These are phyloP conservation scores for Octodon degus DNA, from an alignment of 2,113 vertebrate species.

Conservation along the genomic window DNA sequence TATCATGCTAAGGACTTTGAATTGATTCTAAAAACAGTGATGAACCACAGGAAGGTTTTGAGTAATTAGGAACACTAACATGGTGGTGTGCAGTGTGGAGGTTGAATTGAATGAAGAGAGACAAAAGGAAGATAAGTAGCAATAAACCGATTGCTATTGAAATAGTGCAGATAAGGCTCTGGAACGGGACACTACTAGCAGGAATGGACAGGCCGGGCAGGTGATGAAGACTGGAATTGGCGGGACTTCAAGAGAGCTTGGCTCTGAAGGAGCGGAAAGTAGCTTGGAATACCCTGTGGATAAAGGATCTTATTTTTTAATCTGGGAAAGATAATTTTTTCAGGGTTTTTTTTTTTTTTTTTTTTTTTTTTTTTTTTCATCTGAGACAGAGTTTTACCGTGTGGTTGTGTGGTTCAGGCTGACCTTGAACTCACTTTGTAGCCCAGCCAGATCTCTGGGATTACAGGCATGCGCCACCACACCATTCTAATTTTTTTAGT, in stretches of 20 bases:
- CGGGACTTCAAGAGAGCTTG: not conserved
- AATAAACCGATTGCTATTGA: not conserved
- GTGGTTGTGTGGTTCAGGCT: not conserved
- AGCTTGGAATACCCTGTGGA: not conserved
- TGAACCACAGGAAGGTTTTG: not conserved
- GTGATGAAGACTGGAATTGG: not conserved
- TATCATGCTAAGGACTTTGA: conserved; percentile 54
- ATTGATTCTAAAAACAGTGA: conserved; percentile 35
- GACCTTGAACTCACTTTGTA: not conserved
- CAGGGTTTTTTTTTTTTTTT: not conserved
- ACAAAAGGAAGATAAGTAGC: not conserved
- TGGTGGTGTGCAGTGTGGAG: not conserved
- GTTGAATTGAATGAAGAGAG: not conserved
- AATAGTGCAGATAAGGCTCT: not conserved
- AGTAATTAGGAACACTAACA: conserved; percentile 20
- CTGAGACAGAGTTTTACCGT: not conserved
- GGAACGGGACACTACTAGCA: not conserved
- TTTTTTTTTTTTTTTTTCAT: not conserved
- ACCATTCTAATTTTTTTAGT: not conserved
- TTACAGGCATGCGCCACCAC: not conserved
- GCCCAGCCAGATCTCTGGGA: no score
- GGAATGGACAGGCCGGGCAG: not conserved
- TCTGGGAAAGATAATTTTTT: not conserved
- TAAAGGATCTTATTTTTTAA: conserved; percentile 45
- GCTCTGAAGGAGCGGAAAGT: conserved; percentile 11